These are phyloP conservation scores for Torymus auratus DNA, from an alignment of 2,888 invertebrate genomes.

Conservation along the genomic window DNA sequence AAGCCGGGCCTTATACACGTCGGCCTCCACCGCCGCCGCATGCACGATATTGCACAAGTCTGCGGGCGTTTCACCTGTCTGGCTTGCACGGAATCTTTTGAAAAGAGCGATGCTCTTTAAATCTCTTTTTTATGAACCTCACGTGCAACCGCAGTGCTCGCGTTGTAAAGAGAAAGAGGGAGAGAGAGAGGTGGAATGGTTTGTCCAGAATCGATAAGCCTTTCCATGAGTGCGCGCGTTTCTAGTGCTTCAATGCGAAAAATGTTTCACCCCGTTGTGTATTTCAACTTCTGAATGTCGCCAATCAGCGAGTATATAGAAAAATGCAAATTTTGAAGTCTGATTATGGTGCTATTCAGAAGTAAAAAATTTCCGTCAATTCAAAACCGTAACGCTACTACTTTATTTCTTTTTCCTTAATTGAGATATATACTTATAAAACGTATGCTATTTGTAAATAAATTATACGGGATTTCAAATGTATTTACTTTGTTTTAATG, in stretches of 20 bases:
- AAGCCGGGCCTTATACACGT: neutral
- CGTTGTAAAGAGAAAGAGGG: neutral
- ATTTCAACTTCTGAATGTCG: neutral
- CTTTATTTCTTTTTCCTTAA: too few relatives aligned
- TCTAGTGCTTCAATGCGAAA: constrained; percentile 14
- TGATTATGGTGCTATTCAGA: too few relatives aligned
- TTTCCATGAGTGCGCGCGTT: constrained; percentile 1
- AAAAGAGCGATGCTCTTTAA: constrained; percentile 43
- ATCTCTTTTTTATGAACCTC: constrained; percentile 56
- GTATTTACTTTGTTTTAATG: constrained; percentile 9
- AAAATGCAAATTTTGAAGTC: too few relatives aligned
- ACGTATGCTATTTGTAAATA: too few relatives aligned
- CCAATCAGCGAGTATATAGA: too few relatives aligned
- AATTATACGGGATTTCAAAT: neutral
- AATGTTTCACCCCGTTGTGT: neutral
- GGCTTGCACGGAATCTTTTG: constrained; percentile 27
- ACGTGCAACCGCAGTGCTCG: constrained; percentile 25
- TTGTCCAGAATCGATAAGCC: constrained; percentile 43
- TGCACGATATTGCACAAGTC: constrained; percentile 32
- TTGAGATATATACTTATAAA: too few relatives aligned
- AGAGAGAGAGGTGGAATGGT: neutral
- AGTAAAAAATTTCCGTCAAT: too few relatives aligned
- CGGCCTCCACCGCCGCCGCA: neutral
- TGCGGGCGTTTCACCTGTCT: constrained; percentile 20
- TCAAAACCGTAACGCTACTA: too few relatives aligned